phyloP scores from a whole-genome alignment of 2,888 invertebrate genomes.

The Oligia latruncula region DNA sequence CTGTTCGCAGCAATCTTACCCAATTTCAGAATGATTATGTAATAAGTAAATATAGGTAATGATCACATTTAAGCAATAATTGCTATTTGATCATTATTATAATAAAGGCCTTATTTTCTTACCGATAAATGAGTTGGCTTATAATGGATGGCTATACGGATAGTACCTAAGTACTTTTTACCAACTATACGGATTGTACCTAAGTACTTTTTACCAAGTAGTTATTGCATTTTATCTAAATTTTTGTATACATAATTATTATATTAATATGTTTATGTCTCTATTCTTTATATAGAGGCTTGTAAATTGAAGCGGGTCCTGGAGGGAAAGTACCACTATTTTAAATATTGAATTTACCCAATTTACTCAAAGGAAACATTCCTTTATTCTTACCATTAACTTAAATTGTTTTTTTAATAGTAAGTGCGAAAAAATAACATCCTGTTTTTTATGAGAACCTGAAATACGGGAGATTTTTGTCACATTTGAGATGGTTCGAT shows the following conservation, averaged over 20 bases:
- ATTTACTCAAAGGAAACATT: background rate
- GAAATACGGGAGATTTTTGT: background rate
- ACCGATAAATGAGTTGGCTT: background rate
- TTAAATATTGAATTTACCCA: background rate
- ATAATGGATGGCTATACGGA: background rate
- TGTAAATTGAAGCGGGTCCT: background rate
- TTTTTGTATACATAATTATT: background rate
- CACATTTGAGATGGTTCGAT: too few species aligned
- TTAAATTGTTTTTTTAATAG: background rate
- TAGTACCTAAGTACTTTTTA: background rate
- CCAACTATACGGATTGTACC: background rate
- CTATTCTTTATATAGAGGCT: background rate
- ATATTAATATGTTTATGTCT: background rate
- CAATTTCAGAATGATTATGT: slow-evolving; percentile 14
- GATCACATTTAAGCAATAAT: slow-evolving; percentile 6
- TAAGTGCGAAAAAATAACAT: background rate
- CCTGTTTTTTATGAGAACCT: too few species aligned
- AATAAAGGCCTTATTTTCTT: slow-evolving; percentile 8
- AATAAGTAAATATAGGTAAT: background rate
- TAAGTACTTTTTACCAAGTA: slow-evolving; percentile 17
- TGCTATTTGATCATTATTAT: slow-evolving; percentile 38
- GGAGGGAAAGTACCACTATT: background rate
- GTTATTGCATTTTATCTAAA: slow-evolving; percentile 30
- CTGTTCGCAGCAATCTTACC: slow-evolving; percentile 16
- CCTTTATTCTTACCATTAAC: too few species aligned